These are phyloP conservation scores for Polydrusus tereticollis DNA, from an alignment of 2,888 invertebrate species.

Conservation along the genomic window DNA sequence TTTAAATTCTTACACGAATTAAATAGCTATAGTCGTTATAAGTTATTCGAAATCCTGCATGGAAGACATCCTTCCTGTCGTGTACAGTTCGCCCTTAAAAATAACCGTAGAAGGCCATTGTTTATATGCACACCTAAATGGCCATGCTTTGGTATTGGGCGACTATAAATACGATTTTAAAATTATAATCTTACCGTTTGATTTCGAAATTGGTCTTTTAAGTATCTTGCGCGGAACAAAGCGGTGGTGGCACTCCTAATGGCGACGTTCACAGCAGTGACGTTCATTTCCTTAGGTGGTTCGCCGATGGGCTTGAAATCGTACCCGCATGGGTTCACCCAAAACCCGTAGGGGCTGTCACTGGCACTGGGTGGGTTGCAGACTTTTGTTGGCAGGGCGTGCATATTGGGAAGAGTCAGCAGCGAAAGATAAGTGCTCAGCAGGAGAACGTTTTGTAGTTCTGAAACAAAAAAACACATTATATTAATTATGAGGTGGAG, in stretches of 20 bases:
- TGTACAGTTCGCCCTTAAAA: slow-evolving; percentile 24
- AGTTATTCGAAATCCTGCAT: slow-evolving; percentile 42
- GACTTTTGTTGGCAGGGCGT: slow-evolving; percentile 62
- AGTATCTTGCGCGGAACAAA: not conserved
- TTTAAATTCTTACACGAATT: slow-evolving; percentile 44
- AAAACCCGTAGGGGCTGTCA: slow-evolving; percentile 57
- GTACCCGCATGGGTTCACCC: slow-evolving; percentile 70
- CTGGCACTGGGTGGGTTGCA: slow-evolving; percentile 58
- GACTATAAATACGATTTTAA: no score
- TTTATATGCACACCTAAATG: no score
- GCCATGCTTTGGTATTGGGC: no score
- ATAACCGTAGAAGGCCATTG: slow-evolving; percentile 14
- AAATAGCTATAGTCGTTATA: slow-evolving; percentile 33
- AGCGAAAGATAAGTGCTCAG: slow-evolving; percentile 65
- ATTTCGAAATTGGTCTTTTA: slow-evolving; percentile 9
- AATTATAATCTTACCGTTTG: slow-evolving; percentile 6
- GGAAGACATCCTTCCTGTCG: slow-evolving; percentile 46
- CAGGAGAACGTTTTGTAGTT: slow-evolving; percentile 66
- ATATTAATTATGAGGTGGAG: not conserved
- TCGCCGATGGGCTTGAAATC: not conserved
- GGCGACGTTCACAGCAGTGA: not conserved
- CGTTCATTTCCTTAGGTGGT: slow-evolving; percentile 19
- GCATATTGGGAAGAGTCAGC: slow-evolving; percentile 62
- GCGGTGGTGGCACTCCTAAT: slow-evolving; percentile 6
- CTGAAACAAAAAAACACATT: slow-evolving; percentile 60